Evolutionary conservation across 2,113 vertebrate genomes (phyloP).

Genomic region (Thinocorus orbignyianus): DNA sequence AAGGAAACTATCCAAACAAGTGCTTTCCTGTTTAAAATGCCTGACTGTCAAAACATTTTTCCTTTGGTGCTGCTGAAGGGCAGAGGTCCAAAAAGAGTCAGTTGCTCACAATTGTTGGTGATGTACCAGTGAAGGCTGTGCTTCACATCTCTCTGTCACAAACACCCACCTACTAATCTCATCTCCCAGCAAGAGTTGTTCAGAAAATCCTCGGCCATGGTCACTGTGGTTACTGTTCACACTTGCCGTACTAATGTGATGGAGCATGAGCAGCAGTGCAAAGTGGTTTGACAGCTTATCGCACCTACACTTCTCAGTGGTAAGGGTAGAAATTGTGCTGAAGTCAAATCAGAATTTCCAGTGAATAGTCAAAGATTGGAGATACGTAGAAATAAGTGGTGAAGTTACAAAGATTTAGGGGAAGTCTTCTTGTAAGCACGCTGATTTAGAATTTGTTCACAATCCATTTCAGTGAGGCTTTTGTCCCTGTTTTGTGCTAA

Average conservation of each 20-base stretch:
- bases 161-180: not conserved
- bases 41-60: slow-evolving; percentile 25
- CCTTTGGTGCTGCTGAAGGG: not conserved
- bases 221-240: not conserved
- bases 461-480: not conserved
- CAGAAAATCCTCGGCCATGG: not conserved
- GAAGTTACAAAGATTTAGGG: not conserved
- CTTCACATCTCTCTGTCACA: not conserved
- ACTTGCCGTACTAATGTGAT: not conserved
- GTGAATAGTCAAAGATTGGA: not conserved
- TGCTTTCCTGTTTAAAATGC: slow-evolving; percentile 45
- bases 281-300: not conserved
- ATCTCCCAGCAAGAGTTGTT: not conserved
- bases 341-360: not conserved
- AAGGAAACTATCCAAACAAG: slow-evolving; percentile 47
- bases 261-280: not conserved
- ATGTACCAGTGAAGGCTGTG: not conserved
- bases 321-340: not conserved
- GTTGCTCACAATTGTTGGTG: not conserved
- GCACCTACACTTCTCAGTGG: not conserved
- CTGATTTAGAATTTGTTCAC: not conserved
- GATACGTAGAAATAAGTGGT: rapidly evolving
- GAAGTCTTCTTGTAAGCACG: not conserved
- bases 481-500: not conserved
- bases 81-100: not conserved